phyloP scores from a whole-genome alignment of 2,797 vertebrate species.

The Amblyopsis hoosieri region DNA sequence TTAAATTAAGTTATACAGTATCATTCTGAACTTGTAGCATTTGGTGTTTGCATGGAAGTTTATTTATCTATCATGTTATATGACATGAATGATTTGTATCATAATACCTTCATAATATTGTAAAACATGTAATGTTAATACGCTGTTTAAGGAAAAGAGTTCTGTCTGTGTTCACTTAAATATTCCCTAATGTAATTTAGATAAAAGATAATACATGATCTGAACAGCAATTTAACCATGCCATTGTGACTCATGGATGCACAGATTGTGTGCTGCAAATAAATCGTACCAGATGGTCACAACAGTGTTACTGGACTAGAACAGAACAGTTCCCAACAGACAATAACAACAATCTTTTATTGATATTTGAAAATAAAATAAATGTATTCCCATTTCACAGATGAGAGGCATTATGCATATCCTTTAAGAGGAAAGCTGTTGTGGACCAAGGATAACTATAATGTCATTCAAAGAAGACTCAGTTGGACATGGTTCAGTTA shows the following conservation, averaged over 20 bases:
- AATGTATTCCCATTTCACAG: not conserved
- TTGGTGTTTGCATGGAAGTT: no score
- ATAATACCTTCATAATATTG: no score
- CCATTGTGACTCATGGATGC: conserved; percentile 25
- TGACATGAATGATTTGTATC: no score
- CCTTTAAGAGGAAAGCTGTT: conserved; percentile 4
- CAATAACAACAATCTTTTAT: not conserved
- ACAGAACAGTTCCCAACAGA: not conserved
- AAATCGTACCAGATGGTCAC: conserved; percentile 12
- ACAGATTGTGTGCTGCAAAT: conserved; percentile 4
- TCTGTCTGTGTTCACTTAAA: no score
- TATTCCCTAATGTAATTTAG: no score
- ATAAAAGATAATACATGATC: conserved; percentile 8
- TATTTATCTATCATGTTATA: no score
- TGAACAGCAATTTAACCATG: conserved; percentile 22
- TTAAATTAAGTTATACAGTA: not conserved
- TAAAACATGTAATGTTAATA: no score
- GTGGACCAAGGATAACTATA: conserved; percentile 4
- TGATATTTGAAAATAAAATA: not conserved
- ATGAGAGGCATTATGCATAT: conserved; percentile 4
- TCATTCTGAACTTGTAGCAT: no score
- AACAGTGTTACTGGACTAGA: not conserved
- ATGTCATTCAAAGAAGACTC: conserved; percentile 26
- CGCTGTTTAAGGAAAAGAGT: no score
- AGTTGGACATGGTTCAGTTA: conserved; percentile 12